phyloP scores from a whole-genome alignment of 2,113 vertebrate species.

The Lipophrys pholis region DNA sequence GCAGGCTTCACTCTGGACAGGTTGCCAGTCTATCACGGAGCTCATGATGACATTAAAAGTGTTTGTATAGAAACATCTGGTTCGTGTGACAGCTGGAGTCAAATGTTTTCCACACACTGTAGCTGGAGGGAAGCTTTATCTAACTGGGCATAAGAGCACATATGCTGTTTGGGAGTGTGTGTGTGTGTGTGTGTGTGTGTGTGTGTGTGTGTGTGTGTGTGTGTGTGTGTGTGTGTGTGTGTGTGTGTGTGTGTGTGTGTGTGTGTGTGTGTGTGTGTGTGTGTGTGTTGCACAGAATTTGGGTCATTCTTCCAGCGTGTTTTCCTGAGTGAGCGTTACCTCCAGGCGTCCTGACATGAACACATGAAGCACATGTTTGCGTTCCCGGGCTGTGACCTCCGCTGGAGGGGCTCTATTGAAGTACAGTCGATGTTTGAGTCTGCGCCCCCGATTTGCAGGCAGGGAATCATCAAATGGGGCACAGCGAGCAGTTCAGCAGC shows the following conservation, averaged over 20 bases:
- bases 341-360: constrained; percentile 18
- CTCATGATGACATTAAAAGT: background rate
- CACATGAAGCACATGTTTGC: constrained; percentile 22
- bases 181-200: constrained; percentile 8
- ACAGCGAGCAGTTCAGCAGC: constrained; percentile 24
- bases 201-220: background rate
- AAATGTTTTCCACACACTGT: constrained; percentile 9
- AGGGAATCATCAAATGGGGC: constrained; percentile 23
- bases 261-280: constrained; percentile 9
- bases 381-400: constrained; percentile 25
- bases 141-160: constrained; percentile 26
- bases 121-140: constrained; percentile 28
- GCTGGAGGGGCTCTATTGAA: constrained; percentile 3
- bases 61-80: constrained; percentile 25
- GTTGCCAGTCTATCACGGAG: no score
- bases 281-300: constrained; percentile 1
- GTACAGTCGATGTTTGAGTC: background rate
- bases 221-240: background rate
- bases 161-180: constrained; percentile 40
- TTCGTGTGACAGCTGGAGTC: constrained; percentile 39
- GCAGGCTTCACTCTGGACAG: no score
- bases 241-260: constrained; percentile 1
- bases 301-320: constrained; percentile 29
- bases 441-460: constrained; percentile 5
- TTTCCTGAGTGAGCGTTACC: constrained; percentile 4